Evolutionary conservation across 2,113 vertebrate genomes (phyloP).

Genomic region (Hymenochirus boettgeri): DNA sequence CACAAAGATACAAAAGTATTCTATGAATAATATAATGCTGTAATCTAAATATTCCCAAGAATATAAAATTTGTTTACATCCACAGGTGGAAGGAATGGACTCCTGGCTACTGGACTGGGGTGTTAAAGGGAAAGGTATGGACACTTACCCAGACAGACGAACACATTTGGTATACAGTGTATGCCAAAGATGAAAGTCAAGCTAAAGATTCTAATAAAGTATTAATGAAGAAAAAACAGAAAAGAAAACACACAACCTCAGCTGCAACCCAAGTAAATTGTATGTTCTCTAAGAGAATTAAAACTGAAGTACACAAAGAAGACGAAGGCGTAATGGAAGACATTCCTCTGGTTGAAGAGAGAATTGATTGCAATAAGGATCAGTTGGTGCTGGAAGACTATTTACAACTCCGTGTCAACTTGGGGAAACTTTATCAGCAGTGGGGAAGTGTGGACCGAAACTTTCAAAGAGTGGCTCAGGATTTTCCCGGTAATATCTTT

Average conservation of each 20-base stretch:
- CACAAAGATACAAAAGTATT: too few relatives aligned
- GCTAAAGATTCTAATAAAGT: conserved; percentile 1
- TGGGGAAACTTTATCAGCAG: conserved; percentile 64
- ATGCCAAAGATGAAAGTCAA: conserved; percentile 39
- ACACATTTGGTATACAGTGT: conserved; percentile 77
- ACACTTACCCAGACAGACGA: conserved; percentile 82
- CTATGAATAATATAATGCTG: too few relatives aligned
- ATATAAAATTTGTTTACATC: too few relatives aligned
- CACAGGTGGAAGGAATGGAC: conserved; percentile 82
- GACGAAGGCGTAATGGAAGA: not conserved
- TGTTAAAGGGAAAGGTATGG: conserved; percentile 80
- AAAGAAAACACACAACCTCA: not conserved
- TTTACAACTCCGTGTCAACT: conserved; percentile 72
- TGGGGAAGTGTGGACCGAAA: conserved; percentile 73
- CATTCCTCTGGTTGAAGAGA: not conserved
- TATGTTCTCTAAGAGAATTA: not conserved
- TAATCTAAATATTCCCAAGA: too few relatives aligned
- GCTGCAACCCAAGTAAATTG: not conserved
- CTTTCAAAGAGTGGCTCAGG: conserved; percentile 66
- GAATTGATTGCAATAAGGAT: conserved; percentile 49
- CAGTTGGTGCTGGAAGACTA: conserved; percentile 67
- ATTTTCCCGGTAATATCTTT: conserved; percentile 76
- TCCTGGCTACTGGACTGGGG: conserved; percentile 83
- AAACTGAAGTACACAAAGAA: not conserved
- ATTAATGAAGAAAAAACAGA: not conserved